A percentile compares a stretch with the other conserved stretches of the same genome.
Evolutionary conservation across 2,888 invertebrate genomes (phyloP).

Genomic region (Bruchidius siliquastri): DNA sequence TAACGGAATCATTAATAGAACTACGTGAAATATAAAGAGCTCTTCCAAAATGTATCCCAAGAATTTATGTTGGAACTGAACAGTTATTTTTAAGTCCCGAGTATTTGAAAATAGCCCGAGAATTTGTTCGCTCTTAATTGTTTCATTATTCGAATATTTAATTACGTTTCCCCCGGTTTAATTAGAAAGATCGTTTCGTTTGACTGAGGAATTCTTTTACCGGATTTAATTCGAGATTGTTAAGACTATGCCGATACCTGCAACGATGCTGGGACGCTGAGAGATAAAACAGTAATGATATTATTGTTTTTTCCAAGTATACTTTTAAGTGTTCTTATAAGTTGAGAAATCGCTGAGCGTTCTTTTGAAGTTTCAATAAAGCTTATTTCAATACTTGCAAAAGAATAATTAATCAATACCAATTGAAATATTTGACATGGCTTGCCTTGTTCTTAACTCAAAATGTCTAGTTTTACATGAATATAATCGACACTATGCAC

Average conservation of each 20-base stretch:
- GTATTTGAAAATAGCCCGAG: neutral
- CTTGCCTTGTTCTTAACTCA: too few relatives aligned
- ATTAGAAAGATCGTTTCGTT: neutral
- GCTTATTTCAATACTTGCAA: neutral
- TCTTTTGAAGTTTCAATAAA: neutral
- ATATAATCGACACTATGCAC: too few relatives aligned
- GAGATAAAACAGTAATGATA: neutral
- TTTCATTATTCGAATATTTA: neutral
- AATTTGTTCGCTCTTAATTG: neutral
- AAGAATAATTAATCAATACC: neutral
- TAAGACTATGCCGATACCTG: neutral
- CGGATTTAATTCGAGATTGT: neutral
- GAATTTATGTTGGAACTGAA: neutral
- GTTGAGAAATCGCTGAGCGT: neutral
- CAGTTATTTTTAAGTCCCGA: neutral
- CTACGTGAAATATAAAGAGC: neutral
- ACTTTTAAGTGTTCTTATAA: neutral
- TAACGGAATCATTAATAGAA: neutral
- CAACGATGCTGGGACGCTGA: neutral
- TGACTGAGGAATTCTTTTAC: neutral
- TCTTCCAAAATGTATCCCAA: neutral
- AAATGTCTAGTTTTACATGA: too few relatives aligned
- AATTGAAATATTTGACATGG: too few relatives aligned
- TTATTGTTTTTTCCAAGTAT: neutral
- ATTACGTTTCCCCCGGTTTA: neutral